A percentile compares a stretch with the other conserved stretches of the same genome.
phyloP scores from a whole-genome alignment of 2,888 invertebrate genomes.

The Terebella lapidaria region DNA sequence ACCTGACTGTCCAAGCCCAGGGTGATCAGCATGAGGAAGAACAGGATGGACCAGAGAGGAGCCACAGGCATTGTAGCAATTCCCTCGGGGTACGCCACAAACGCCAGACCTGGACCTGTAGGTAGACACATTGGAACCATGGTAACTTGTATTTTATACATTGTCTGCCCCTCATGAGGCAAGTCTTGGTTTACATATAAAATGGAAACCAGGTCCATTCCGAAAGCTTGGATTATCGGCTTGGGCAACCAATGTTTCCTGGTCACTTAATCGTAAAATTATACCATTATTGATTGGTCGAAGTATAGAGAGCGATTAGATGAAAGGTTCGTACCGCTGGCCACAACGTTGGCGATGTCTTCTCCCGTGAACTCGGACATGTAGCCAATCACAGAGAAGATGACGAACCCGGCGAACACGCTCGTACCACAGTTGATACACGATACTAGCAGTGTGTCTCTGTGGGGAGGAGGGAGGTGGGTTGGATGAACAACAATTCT shows the following conservation, averaged over 20 bases:
- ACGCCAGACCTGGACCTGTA: constrained; percentile 27
- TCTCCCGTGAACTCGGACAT: constrained; percentile 50
- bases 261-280: too few relatives aligned
- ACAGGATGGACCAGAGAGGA: constrained; percentile 26
- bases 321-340: constrained; percentile 2
- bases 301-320: too few relatives aligned
- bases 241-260: too few relatives aligned
- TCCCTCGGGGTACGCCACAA: constrained; percentile 28
- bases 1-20: constrained; percentile 26
- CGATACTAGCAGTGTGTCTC: constrained; percentile 46
- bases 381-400: constrained; percentile 60
- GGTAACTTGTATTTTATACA: too few relatives aligned
- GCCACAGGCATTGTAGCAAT: constrained; percentile 27
- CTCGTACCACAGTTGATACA: constrained; percentile 48
- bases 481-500: too few relatives aligned
- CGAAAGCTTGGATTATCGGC: too few relatives aligned
- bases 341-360: constrained; percentile 36
- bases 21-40: constrained; percentile 28
- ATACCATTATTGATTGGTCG: too few relatives aligned
- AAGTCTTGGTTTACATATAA: too few relatives aligned
- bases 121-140: too few relatives aligned
- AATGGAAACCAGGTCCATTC: too few relatives aligned
- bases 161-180: too few relatives aligned
- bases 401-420: constrained; percentile 50
- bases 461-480: too few relatives aligned